Evolutionary conservation across 2,113 vertebrate species (phyloP).

Genomic region (Maccullochella peelii): DNA sequence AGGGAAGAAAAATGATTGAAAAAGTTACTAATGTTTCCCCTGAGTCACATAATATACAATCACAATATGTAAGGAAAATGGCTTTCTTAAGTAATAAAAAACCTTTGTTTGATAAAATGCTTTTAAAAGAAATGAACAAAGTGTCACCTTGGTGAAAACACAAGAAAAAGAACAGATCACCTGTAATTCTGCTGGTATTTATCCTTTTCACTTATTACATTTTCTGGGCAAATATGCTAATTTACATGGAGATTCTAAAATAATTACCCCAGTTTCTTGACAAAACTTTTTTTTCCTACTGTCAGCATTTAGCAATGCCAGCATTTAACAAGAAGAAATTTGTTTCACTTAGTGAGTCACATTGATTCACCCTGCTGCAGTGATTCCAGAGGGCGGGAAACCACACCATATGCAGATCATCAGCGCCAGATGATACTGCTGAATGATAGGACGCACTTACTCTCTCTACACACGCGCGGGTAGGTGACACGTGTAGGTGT

Average conservation of each 20-base stretch:
- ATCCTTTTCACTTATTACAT: slow-evolving; percentile 1
- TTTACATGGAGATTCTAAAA: slow-evolving; percentile 45
- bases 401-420: slow-evolving; percentile 45
- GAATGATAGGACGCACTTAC: too few species aligned
- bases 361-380: slow-evolving; percentile 59
- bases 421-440: slow-evolving; percentile 40
- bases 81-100: not conserved
- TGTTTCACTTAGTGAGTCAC: slow-evolving; percentile 65
- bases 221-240: slow-evolving; percentile 11
- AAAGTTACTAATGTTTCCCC: not conserved
- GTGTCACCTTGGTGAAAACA: not conserved
- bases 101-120: not conserved
- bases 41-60: not conserved
- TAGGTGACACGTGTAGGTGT: too few species aligned
- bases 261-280: slow-evolving; percentile 36
- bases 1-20: not conserved
- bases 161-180: not conserved
- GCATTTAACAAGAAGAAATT: slow-evolving; percentile 52
- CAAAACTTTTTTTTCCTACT: slow-evolving; percentile 41
- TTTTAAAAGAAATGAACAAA: not conserved
- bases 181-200: slow-evolving; percentile 11
- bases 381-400: slow-evolving; percentile 40
- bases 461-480: too few species aligned
- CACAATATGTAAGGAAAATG: not conserved
- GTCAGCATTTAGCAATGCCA: slow-evolving; percentile 52